Percentiles rank a stretch among this genome's conserved stretches.
These are phyloP conservation scores for Eulithis prunata DNA, from an alignment of 2,888 invertebrate genomes.

Conservation along the genomic window DNA sequence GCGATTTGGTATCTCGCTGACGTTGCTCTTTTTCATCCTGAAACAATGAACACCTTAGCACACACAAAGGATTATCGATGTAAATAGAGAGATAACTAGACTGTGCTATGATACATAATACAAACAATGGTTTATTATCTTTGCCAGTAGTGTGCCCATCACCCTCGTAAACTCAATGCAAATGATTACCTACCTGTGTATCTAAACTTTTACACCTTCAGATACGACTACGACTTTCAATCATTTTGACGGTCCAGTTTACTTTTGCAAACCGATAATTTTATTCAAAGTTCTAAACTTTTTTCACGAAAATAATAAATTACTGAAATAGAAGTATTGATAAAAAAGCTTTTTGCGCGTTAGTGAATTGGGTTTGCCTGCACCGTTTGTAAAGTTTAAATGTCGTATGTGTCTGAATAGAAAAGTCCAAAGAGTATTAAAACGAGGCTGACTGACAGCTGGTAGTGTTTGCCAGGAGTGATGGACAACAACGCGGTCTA, in stretches of 20 bases:
- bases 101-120: conserved; percentile 20
- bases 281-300: too few relatives aligned
- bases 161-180: conserved; percentile 41
- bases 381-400: too few relatives aligned
- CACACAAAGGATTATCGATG: conserved; percentile 28
- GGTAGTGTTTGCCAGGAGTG: conserved; percentile 46
- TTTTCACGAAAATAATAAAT: too few relatives aligned
- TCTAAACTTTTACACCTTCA: conserved; percentile 1
- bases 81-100: conserved; percentile 20
- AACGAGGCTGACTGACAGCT: conserved; percentile 45
- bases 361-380: too few relatives aligned
- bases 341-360: too few relatives aligned
- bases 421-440: conserved; percentile 3
- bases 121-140: conserved; percentile 44
- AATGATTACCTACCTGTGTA: conserved; percentile 41
- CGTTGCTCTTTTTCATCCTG: conserved; percentile 70
- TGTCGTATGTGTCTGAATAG: too few relatives aligned
- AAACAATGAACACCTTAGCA: conserved; percentile 46
- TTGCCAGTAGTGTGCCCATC: conserved; percentile 21
- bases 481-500: conserved; percentile 50
- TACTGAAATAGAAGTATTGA: too few relatives aligned
- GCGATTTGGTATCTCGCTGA: conserved; percentile 75
- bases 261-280: too few relatives aligned
- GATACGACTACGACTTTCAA: conserved; percentile 3
- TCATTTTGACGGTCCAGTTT: background rate